phyloP scores from a whole-genome alignment of 2,113 vertebrate genomes.

The Spermophilus dauricus region DNA sequence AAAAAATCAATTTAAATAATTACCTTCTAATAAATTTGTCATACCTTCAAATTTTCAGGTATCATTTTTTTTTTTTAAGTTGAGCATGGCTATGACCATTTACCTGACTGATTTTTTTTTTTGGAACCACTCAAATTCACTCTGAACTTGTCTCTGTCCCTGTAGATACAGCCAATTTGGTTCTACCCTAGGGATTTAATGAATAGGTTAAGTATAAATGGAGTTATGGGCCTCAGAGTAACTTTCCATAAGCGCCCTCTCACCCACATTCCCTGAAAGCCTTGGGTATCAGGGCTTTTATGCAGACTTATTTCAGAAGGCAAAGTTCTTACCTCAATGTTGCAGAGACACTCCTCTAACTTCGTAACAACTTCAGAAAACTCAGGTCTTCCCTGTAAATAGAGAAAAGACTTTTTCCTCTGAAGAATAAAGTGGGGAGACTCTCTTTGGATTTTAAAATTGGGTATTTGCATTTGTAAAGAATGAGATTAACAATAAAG shows the following conservation, averaged over 20 bases:
- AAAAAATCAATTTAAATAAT: slow-evolving; percentile 29
- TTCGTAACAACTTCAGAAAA: slow-evolving; percentile 96
- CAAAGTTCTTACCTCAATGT: slow-evolving; percentile 92
- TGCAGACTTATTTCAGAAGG: background rate
- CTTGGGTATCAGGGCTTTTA: fast-evolving
- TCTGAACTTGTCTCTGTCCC: background rate
- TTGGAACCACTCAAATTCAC: background rate
- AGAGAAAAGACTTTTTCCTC: background rate
- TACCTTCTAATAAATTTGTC: background rate
- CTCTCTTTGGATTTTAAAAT: slow-evolving; percentile 73
- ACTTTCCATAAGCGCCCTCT: background rate
- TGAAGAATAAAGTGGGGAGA: slow-evolving; percentile 44
- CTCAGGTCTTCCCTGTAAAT: slow-evolving; percentile 94
- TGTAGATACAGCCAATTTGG: background rate
- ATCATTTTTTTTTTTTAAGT: background rate
- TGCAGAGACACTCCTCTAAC: slow-evolving; percentile 96
- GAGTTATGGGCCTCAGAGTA: background rate
- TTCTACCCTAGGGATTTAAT: background rate
- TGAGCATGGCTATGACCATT: background rate
- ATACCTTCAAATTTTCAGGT: background rate
- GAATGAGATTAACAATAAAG: slow-evolving; percentile 82
- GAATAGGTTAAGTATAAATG: background rate
- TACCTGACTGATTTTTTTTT: background rate
- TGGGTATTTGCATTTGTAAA: slow-evolving; percentile 81
- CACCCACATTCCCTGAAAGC: background rate